These are phyloP conservation scores for Cherax quadricarinatus DNA, from an alignment of 1,140 invertebrate genomes.

Conservation along the genomic window DNA sequence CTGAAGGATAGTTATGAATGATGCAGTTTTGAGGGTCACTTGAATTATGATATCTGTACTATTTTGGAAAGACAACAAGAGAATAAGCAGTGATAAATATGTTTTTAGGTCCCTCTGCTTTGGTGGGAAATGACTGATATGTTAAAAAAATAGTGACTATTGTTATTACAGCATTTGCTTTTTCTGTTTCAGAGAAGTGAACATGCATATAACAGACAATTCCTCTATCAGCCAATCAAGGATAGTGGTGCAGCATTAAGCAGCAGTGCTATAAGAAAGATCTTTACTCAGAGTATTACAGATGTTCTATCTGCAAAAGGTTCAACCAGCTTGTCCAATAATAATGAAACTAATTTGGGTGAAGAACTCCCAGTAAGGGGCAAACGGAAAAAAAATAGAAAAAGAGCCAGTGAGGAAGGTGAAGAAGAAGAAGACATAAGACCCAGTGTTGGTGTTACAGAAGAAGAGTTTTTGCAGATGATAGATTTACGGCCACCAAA, in stretches of 20 bases:
- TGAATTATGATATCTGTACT: no score
- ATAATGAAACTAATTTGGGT: conserved; percentile 23
- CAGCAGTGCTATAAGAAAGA: conserved; percentile 32
- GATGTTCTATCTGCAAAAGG: conserved; percentile 32
- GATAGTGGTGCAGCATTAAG: not conserved
- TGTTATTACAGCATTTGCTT: no score
- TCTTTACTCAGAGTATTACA: conserved; percentile 31
- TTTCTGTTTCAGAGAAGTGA: conserved; percentile 21
- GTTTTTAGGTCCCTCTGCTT: no score
- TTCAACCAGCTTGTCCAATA: not conserved
- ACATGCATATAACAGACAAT: conserved; percentile 36
- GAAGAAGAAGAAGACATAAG: conserved; percentile 59
- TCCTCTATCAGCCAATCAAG: conserved; percentile 32
- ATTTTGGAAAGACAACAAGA: no score
- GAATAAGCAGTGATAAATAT: no score
- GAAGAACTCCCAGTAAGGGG: conserved; percentile 30
- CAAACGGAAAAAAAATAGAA: conserved; percentile 34
- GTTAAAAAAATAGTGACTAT: no score
- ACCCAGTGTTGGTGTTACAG: conserved; percentile 53
- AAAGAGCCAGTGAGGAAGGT: conserved; percentile 32
- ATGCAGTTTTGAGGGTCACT: no score
- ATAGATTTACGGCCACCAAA: conserved; percentile 61
- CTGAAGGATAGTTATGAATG: no score
- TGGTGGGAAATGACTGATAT: no score
- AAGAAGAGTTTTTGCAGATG: conserved; percentile 70